Evolutionary conservation across 2,797 vertebrate species (phyloP).

Genomic region (Atherinosoma microstoma): DNA sequence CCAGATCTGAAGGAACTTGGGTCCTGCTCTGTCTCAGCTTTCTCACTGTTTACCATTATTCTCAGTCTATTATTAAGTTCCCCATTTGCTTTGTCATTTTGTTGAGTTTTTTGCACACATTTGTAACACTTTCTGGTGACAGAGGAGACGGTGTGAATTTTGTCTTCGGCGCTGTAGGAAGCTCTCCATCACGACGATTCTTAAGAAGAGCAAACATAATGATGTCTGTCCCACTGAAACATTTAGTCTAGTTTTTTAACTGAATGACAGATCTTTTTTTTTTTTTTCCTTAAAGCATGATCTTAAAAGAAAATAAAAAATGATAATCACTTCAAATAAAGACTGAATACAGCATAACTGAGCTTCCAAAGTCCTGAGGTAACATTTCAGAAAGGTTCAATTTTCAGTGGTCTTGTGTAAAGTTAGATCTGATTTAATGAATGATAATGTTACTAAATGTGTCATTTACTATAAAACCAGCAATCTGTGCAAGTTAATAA

Average conservation of each 20-base stretch:
- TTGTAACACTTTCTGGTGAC: slow-evolving; percentile 36
- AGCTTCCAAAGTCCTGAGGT: neutral
- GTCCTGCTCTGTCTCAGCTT: slow-evolving; percentile 43
- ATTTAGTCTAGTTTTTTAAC: slow-evolving; percentile 1
- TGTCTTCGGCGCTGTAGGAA: slow-evolving; percentile 32
- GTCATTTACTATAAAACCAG: slow-evolving; percentile 37
- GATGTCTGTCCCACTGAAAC: neutral
- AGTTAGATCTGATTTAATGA: slow-evolving; percentile 36
- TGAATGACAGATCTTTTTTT: neutral
- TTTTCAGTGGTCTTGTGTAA: slow-evolving; percentile 17
- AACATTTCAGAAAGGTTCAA: slow-evolving; percentile 21
- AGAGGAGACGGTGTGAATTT: slow-evolving; percentile 19
- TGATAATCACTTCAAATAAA: neutral
- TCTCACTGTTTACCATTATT: slow-evolving; percentile 49
- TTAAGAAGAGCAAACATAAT: neutral
- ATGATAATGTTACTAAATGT: slow-evolving; percentile 38
- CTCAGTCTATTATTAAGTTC: slow-evolving; percentile 17
- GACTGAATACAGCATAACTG: neutral
- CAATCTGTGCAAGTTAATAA: slow-evolving; percentile 41
- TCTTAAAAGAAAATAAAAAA: neutral
- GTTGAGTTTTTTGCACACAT: slow-evolving; percentile 24
- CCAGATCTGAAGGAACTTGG: slow-evolving; percentile 20
- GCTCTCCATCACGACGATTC: slow-evolving; percentile 42
- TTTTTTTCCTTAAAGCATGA: neutral
- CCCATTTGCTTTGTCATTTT: slow-evolving; percentile 32